Evolutionary conservation across 1,140 invertebrate genomes (phyloP).

Genomic region (Hylyphantes graminicola): DNA sequence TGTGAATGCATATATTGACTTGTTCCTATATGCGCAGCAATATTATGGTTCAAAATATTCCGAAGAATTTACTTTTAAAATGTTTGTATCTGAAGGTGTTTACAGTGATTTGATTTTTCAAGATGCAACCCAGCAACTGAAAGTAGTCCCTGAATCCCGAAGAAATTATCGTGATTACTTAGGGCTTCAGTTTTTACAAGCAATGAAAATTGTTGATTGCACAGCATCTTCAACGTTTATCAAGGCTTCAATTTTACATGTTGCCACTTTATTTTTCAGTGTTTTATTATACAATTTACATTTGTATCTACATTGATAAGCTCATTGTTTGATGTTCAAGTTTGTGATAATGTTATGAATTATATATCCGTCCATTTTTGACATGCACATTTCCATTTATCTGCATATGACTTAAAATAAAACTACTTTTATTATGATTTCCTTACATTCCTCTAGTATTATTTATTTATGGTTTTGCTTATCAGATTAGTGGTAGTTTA

Average conservation of each 20-base stretch:
- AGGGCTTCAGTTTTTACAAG: constrained; percentile 80
- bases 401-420: no score
- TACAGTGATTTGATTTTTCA: constrained; percentile 92
- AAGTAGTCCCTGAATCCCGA: constrained; percentile 73
- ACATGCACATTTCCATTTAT: no score
- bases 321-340: no score
- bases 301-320: neutral
- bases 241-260: constrained; percentile 11
- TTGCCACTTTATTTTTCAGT: neutral
- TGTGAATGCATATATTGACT: constrained; percentile 84
- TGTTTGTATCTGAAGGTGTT: constrained; percentile 85
- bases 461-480: no score
- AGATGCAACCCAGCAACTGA: constrained; percentile 87
- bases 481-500: no score
- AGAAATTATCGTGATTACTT: constrained; percentile 78
- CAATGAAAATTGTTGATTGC: constrained; percentile 81
- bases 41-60: constrained; percentile 85
- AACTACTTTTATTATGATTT: no score
- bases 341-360: no score
- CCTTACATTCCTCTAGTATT: no score
- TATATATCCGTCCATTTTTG: no score
- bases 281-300: neutral
- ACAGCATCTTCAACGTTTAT: constrained; percentile 37
- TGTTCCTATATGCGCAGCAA: constrained; percentile 91
- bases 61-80: constrained; percentile 86